Base-by-base conservation (phyloP, 2,113 vertebrate species). In the Sinocyclocheilus rhinocerous region DNA sequence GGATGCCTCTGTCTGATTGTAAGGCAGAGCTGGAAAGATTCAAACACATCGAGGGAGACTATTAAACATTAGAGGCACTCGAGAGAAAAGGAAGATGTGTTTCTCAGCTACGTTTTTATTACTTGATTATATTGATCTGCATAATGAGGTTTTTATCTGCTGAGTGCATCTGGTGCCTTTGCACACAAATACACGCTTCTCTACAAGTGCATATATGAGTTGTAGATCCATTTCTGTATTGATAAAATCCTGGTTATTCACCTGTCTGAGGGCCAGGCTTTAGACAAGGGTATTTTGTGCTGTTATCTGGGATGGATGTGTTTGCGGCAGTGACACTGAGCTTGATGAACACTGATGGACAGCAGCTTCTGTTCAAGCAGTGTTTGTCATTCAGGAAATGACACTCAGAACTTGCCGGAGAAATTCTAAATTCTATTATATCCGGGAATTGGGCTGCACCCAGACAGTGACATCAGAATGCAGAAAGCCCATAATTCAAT, bases 341-440 rank as follows among this genome's bases (percentile, higher is more conserved):
- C 0, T 10, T 70, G 33, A 70, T 70, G 69, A 42, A 42, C 33
- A 72, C 69, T 39, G 20, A 72, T 42, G 18, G 33, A 72, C 69
- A 72, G 36, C 36, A 72, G 69, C 18, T 72, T 42, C 36, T 22
- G 4, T 42, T 72, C 4, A 72, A 72, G 18, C 8, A 1, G 57
- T 65, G 22, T 33, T 76, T 76, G 57, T 76, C 65, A 42, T 86
- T 82, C 72, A 33, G 61, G 57, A 59, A 9, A 29, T 52, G 42
- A 15, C 61, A 16, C 70, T 63, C 69, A 52, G 50, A 52, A 55
- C 13, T 59, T 42, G 0, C 36, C 1, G 20, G 69, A 86, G 36
- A 20, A 82, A 72, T 50, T 65, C 8, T 7, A 39, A 82, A 76
- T 24, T 24, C 26, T 86, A 20, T 42, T 82, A 50, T 50, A 12